Evolutionary conservation across 2,888 invertebrate species (phyloP), one percentile per base, ranked within the genome.

Genomic region (Nycteola revayana): DNA sequence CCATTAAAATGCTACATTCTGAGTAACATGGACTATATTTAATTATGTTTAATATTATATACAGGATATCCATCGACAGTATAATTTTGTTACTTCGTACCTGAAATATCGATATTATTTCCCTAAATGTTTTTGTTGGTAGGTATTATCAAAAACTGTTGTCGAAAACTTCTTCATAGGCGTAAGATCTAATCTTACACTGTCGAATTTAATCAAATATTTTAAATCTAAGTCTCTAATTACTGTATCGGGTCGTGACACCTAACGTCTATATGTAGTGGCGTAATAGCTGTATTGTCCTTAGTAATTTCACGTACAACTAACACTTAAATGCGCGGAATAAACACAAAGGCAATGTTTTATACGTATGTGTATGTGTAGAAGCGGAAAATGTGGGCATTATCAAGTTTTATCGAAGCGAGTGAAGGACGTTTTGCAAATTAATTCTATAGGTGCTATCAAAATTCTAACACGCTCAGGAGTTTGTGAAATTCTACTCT

Each of bases 151-250:
- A n/a, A n/a, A n/a, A n/a, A n/a, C n/a, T n/a, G n/a, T n/a, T n/a
- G n/a, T n/a, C 54, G 41, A 40, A 32, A 45, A 50, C 47, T 49
- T 55, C 44, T 40, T 73, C 66, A 72, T 72, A 59, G 48, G 58
- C 47, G 49, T 52, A 57, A 67, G 69, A 66, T 70, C 75, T 76
- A n/a, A n/a, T 71, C 68, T 66, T 66, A 59, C 59, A 55, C 66
- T 75, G 73, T 68, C 75, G 68, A 69, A 72, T 78, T 75, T 72
- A 75, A 78, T 79, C 74, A 76, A 66, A 67, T 68, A 74, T 73
- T 73, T 75, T 65, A 61, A 66, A 66, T 67, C 67, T 57, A 57
- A 66, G 63, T 65, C 65, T 68, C 60, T 60, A 55, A 72, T 75
- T 73, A 72, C 59, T 55, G 50, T 42, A 60, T 46, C 59, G 60